Base-by-base conservation (phyloP, 2,888 invertebrate species). In the Adelognathus sp. region DNA sequence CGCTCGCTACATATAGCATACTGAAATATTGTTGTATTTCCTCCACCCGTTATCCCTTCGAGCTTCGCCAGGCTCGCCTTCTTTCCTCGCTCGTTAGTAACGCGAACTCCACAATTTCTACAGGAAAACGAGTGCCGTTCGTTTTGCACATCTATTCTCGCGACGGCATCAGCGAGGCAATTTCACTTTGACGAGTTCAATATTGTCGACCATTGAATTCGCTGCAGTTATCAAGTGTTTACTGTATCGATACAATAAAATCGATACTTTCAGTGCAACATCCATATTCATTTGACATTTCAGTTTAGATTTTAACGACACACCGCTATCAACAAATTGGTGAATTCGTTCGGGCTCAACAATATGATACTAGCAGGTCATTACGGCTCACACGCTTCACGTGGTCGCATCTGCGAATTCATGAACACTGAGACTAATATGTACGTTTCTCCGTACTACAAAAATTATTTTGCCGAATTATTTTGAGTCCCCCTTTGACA, bases 131-230 rank as follows among this genome's bases (percentile, higher is more conserved):
- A 46, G 18, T 21, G 46, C 27, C 44, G 60, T 61, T 61, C 60
- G 58, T 72, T 67, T 44, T 58, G n/a, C n/a, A 36, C 64, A 63
- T 46, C 31, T 21, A 27, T 46, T n/a, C 9, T n/a, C 39, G 31
- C n/a, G 64, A 44, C 63, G 21, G 64, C 58, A 21, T 46, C 21
- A 64, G 16, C 11, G 39, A 16, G 33, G 64, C 66, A 60, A 46
- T 60, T 60, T 27, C 50, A 76, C 64, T 71, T 76, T 76, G 76
- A 76, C 44, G 66, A 76, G 66, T 72, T 67, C 66, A 29, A 67
- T 21, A 71, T 60, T 50, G 18, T 18, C 50, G 31, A 50, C 64
- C 27, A 60, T 70, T 33, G 54, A 24, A 41, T 33, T 11, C 33
- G 6, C 36, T n/a, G 39, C 5, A 11, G 44, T 29, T 24, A 50